phyloP scores from a whole-genome alignment of 2,888 invertebrate species.

The Creontiades dilutus region DNA sequence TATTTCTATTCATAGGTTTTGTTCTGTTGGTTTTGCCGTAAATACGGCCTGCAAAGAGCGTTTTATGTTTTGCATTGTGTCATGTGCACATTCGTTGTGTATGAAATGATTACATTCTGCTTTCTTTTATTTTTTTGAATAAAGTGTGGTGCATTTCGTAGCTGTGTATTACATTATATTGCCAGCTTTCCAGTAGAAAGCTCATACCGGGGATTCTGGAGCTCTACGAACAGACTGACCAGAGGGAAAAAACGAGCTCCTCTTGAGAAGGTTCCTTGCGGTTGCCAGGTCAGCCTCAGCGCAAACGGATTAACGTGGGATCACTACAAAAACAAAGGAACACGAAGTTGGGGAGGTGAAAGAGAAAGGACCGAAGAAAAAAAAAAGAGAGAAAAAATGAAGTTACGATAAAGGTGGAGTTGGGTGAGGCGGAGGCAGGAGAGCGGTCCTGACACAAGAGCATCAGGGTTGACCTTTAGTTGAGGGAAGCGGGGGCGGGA shows the following conservation, averaged over 20 bases:
- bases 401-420: neutral
- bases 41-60: too few species aligned
- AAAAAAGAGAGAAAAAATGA: neutral
- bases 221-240: neutral
- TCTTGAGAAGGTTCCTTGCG: neutral
- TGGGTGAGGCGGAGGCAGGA: neutral
- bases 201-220: too few species aligned
- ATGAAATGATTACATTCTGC: too few species aligned
- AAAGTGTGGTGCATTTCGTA: too few species aligned
- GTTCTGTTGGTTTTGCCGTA: too few species aligned
- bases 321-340: constrained; percentile 4
- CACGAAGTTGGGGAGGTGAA: neutral
- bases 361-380: neutral
- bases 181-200: too few species aligned
- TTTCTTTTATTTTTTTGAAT: too few species aligned
- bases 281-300: constrained; percentile 9
- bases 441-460: constrained; percentile 60
- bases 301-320: constrained; percentile 3
- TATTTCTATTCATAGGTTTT: too few species aligned
- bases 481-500: constrained; percentile 13
- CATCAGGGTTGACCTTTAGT: constrained; percentile 65
- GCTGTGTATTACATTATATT: too few species aligned
- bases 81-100: too few species aligned
- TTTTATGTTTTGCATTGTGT: too few species aligned
- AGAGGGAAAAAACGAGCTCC: neutral